phyloP scores from a whole-genome alignment of 2,888 invertebrate genomes.

The Trissoscelio sp. region DNA sequence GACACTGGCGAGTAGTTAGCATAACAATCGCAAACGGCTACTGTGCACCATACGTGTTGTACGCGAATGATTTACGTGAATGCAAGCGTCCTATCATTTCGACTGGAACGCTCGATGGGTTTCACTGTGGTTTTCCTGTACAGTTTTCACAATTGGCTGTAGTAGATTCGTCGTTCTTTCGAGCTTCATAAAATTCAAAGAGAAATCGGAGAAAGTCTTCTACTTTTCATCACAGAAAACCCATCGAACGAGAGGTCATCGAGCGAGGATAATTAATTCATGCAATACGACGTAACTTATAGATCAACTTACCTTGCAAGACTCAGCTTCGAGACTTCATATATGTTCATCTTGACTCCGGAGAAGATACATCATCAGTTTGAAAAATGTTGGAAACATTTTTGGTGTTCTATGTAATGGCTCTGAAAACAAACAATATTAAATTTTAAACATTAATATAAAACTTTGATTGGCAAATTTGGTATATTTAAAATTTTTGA shows the following conservation, averaged over 20 bases:
- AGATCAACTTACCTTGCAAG: conserved; percentile 38
- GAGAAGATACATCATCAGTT: too few relatives aligned
- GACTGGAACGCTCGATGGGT: conserved; percentile 73
- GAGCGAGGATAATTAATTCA: conserved; percentile 61
- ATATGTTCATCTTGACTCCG: too few relatives aligned
- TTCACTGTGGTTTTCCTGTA: conserved; percentile 71
- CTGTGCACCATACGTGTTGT: conserved; percentile 75
- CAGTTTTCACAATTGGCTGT: conserved; percentile 68
- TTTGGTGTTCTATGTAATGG: too few relatives aligned
- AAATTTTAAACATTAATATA: too few relatives aligned
- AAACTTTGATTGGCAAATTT: too few relatives aligned
- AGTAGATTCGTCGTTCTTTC: conserved; percentile 65
- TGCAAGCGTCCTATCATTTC: conserved; percentile 73
- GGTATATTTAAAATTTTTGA: too few relatives aligned
- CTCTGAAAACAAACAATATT: too few relatives aligned
- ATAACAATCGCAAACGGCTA: conserved; percentile 82
- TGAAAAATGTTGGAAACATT: too few relatives aligned
- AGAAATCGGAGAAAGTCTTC: conserved; percentile 71
- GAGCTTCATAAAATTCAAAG: conserved; percentile 62
- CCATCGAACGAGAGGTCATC: conserved; percentile 56
- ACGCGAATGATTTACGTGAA: conserved; percentile 80
- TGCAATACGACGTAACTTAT: conserved; percentile 41
- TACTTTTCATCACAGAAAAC: conserved; percentile 58
- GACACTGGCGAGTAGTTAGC: conserved; percentile 81
- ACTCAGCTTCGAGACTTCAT: background rate